Base-by-base conservation (phyloP, 2,888 invertebrate genomes). In the Dysmachus trigonus region DNA sequence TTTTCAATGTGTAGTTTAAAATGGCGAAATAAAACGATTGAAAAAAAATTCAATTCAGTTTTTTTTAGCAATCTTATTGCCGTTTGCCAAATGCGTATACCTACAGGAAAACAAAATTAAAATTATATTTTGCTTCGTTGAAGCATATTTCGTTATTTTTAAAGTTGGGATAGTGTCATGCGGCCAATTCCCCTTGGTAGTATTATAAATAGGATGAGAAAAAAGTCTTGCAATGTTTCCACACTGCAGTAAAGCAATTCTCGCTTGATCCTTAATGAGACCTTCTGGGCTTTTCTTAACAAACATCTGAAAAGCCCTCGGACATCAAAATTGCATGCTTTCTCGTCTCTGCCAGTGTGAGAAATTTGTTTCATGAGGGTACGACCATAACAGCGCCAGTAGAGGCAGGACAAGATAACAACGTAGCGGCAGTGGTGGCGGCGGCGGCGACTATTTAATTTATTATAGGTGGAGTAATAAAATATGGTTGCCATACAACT, bases 401-500 rank as follows among this genome's bases (percentile, higher is more conserved):
- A 27, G 62, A 62, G 62, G 62, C 22, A 62, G 62, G 62, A 62
- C 62, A 62, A 62, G 22, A 62, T 22, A 62, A 22, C 10, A 6
- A n/a, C 47, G 27, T 22, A 8, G 27, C 62, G 27, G 62, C 62
- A 18, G 62, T 18, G 62, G 62, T 8, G 27, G 62, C 7, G 27
- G 27, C 27, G 10, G 62, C 62, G 27, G 62, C 62, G 62, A 22
- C 62, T 22, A 77, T 30, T n/a, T 41, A 77, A 77, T 77, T 77
- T 77, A 77, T 77, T 41, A 77, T 27, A 77, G 47, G 41, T 31
- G 77, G 30, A 77, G 27, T 41, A 62, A 62, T 62, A 41, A 77
- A 77, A 77, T 77, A 77, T 77, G 77, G 77, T 47, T 77, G 47
- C 77, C 77, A 77, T 47, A n/a, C 62, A 62, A 62, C 62, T 62